A percentile compares a stretch with the other conserved stretches of the same genome.
These are phyloP conservation scores for Palythoa heliodiscus DNA, from an alignment of 92 coral and sea anemone genomes.

Conservation along the genomic window DNA sequence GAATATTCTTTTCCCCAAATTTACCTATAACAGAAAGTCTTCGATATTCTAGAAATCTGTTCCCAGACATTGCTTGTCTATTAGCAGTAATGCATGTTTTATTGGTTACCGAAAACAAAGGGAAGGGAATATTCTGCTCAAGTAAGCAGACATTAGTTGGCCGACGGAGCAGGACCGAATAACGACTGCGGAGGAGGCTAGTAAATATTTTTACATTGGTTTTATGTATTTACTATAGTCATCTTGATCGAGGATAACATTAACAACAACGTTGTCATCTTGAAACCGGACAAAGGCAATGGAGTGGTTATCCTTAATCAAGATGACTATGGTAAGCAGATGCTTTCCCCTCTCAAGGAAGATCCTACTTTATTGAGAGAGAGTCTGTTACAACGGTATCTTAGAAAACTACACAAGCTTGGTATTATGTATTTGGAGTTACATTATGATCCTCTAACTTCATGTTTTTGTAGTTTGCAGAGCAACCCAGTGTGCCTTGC, in stretches of 20 bases:
- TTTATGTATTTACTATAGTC: no score
- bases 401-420: not conserved
- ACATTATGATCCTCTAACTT: not conserved
- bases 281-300: constrained; percentile 31
- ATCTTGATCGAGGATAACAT: not conserved
- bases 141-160: no score
- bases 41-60: no score
- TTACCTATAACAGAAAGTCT: no score
- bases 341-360: not conserved
- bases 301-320: constrained; percentile 16
- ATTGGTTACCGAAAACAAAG: no score
- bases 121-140: no score
- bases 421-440: not conserved
- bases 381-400: constrained; percentile 24
- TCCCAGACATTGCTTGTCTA: no score
- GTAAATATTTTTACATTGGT: no score
- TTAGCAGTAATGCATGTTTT: no score
- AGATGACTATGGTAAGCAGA: constrained; percentile 24
- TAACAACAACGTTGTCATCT: constrained; percentile 27
- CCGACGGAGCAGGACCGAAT: no score
- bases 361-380: constrained; percentile 29
- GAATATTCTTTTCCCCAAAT: no score
- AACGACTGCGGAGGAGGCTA: no score
- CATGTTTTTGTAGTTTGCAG: constrained; percentile 43
- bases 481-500: constrained; percentile 49